Conservation (phyloP, 2,113 vertebrate genomes). For the Ptilonorhynchus violaceus region DNA sequence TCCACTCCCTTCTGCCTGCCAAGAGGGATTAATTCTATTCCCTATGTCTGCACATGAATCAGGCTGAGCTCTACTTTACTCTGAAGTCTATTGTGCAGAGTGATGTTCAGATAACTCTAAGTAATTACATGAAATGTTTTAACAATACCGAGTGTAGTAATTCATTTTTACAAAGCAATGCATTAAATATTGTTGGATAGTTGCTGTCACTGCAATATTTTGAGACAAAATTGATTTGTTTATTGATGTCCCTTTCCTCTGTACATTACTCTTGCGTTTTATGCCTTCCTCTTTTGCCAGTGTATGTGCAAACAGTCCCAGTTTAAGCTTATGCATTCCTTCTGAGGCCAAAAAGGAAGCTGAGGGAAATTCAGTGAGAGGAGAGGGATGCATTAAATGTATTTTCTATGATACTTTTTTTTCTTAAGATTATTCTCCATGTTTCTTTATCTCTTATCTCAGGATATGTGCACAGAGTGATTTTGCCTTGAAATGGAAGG, state of each 20-base stretch:
- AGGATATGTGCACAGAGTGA: background rate
- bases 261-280: background rate
- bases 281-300: background rate
- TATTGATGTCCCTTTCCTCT: background rate
- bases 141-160: background rate
- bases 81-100: background rate
- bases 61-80: background rate
- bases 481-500: background rate
- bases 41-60: background rate
- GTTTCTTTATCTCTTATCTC: background rate
- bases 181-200: background rate
- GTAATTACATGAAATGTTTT: background rate
- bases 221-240: background rate
- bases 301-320: background rate
- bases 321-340: background rate
- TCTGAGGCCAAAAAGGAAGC: background rate
- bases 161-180: background rate
- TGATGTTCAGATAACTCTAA: background rate
- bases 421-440: background rate
- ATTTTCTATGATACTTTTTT: background rate
- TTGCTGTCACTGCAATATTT: background rate
- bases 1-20: background rate
- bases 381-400: background rate
- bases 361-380: background rate
- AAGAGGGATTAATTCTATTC: background rate